Conservation (phyloP, 2,888 invertebrate genomes). For the Pilophorus perplexus region DNA sequence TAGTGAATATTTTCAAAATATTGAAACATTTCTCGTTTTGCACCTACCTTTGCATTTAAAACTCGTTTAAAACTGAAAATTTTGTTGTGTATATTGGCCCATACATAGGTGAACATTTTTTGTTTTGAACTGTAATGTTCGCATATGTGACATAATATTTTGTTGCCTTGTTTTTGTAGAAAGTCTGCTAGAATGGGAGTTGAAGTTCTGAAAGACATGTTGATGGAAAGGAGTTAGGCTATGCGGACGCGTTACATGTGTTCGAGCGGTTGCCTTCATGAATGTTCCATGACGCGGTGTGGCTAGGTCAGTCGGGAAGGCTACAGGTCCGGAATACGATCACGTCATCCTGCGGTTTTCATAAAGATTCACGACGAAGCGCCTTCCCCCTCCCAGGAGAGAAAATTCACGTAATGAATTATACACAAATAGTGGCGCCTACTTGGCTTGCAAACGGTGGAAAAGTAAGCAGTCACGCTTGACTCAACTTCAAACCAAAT, state of each 20-base stretch:
- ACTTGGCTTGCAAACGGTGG: not conserved
- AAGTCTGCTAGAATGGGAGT: no score
- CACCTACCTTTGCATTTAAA: no score
- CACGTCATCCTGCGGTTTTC: conserved; percentile 26
- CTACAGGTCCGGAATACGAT: conserved; percentile 24
- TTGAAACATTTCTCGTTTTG: no score
- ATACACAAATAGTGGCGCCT: conserved; percentile 21
- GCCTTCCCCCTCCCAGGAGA: not conserved
- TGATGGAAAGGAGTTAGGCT: conserved; percentile 15
- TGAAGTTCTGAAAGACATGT: conserved; percentile 15
- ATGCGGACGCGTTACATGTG: conserved; percentile 32
- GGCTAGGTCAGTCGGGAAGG: conserved; percentile 27
- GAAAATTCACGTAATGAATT: conserved; percentile 30
- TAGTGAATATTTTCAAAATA: no score
- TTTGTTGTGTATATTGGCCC: no score
- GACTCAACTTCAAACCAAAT: no score
- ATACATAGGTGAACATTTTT: no score
- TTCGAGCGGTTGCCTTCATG: conserved; percentile 24
- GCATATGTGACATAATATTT: no score
- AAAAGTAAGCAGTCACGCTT: no score
- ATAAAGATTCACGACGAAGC: conserved; percentile 1
- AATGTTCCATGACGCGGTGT: conserved; percentile 28
- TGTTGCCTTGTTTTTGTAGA: no score
- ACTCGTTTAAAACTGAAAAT: no score
- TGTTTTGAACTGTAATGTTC: no score